phyloP scores from a whole-genome alignment of 1,140 invertebrate genomes.

The Tribolium castaneum region DNA sequence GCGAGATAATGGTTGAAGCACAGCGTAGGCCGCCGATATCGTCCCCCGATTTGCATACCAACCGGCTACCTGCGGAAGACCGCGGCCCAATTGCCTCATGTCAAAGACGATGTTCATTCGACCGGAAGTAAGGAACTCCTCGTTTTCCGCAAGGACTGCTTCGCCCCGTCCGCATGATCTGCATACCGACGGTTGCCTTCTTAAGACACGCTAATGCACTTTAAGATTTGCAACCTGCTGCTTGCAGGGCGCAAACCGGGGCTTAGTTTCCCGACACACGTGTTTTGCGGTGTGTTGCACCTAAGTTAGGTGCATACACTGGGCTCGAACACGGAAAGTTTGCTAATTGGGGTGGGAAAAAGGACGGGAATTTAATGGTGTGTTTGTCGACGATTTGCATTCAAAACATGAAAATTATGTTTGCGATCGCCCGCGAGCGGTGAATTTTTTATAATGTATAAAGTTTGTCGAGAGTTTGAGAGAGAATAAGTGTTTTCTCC shows the following conservation, averaged over 20 bases:
- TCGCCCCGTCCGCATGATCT: slow-evolving; percentile 46
- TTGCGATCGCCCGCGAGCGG: no score
- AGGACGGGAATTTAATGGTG: not conserved
- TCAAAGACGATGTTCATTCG: slow-evolving; percentile 43
- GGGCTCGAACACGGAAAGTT: not conserved
- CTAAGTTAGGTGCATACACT: not conserved
- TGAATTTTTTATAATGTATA: slow-evolving; percentile 23
- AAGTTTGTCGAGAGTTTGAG: slow-evolving; percentile 33
- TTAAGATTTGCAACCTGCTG: not conserved
- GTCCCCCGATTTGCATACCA: slow-evolving; percentile 46
- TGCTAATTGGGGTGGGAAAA: not conserved
- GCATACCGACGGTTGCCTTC: slow-evolving; percentile 37
- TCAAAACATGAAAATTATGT: not conserved
- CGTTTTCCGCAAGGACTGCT: slow-evolving; percentile 42
- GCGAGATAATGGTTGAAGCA: not conserved
- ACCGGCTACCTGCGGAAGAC: slow-evolving; percentile 46
- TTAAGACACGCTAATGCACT: slow-evolving; percentile 38
- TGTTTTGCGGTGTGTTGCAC: not conserved
- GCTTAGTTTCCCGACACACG: not conserved
- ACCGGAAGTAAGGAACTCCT: slow-evolving; percentile 49
- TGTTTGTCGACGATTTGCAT: not conserved
- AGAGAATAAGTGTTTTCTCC: slow-evolving; percentile 18
- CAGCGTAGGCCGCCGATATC: not conserved
- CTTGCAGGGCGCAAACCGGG: not conserved
- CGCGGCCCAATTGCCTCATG: slow-evolving; percentile 43